These are phyloP conservation scores for Ascidia mentula DNA, from an alignment of 23 tunicate genomes.

Conservation along the genomic window DNA sequence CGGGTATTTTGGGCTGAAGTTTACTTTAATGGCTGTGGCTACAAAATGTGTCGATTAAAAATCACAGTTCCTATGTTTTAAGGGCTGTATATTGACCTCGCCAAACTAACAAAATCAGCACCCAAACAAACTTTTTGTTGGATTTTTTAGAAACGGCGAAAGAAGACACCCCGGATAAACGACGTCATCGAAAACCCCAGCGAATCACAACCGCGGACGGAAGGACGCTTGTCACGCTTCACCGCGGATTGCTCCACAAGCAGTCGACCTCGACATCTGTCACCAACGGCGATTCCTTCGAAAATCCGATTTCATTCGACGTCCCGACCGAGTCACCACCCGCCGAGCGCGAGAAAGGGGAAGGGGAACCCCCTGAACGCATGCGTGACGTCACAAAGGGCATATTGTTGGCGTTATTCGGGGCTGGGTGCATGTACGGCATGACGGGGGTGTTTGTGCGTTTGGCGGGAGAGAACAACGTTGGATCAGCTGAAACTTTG, in stretches of 20 bases:
- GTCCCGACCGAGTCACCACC: background rate
- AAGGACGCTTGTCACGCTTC: slow-evolving; percentile 25
- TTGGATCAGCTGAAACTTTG: slow-evolving; percentile 58
- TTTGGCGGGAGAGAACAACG: slow-evolving; percentile 59
- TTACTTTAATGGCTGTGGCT: too few species aligned
- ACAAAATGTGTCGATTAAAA: too few species aligned
- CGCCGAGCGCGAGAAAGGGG: background rate
- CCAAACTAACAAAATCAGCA: too few species aligned
- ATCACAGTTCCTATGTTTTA: too few species aligned
- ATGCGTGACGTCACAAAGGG: slow-evolving; percentile 45
- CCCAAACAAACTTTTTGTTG: too few species aligned
- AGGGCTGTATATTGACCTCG: too few species aligned
- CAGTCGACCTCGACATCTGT: slow-evolving; percentile 22
- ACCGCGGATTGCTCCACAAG: slow-evolving; percentile 27
- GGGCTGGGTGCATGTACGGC: slow-evolving; percentile 87
- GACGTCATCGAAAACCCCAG: background rate
- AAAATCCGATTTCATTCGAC: background rate
- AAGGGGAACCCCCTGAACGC: background rate
- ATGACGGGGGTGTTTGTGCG: slow-evolving; percentile 75
- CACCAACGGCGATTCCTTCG: background rate
- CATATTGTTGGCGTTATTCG: slow-evolving; percentile 50
- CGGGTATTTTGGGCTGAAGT: too few species aligned
- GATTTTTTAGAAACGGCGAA: background rate
- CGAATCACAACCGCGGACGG: slow-evolving; percentile 5
- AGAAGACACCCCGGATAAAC: background rate